Conservation (phyloP, 2,113 vertebrate genomes). For the Eulemur macaco region DNA sequence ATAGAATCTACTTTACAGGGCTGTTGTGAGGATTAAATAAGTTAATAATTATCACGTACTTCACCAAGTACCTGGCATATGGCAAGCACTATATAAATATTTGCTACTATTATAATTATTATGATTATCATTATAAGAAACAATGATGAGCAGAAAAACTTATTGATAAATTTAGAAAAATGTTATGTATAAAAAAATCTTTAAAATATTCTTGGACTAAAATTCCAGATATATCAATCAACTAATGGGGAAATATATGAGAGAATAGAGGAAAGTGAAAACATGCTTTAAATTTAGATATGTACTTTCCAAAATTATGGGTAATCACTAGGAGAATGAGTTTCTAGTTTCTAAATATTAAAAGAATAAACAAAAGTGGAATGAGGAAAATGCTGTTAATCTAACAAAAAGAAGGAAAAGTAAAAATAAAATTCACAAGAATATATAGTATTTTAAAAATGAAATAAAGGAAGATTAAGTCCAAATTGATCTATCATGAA, state of each 20-base stretch:
- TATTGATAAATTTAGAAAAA: background rate
- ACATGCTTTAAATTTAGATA: background rate
- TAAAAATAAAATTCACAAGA: background rate
- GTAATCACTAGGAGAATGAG: background rate
- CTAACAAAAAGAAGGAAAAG: background rate
- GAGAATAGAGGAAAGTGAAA: background rate
- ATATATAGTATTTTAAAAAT: background rate
- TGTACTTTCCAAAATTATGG: background rate
- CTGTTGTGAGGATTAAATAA: background rate
- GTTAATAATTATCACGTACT: background rate
- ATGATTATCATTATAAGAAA: background rate
- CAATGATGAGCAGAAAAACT: background rate
- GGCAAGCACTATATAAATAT: background rate
- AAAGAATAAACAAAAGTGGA: background rate
- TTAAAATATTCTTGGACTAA: background rate
- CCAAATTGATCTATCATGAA: background rate
- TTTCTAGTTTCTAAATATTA: conserved; percentile 3
- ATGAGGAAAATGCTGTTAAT: background rate
- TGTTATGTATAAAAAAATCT: background rate
- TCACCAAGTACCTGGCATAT: background rate
- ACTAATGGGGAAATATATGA: background rate
- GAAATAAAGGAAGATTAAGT: background rate
- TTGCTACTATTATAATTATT: background rate
- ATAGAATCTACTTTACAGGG: background rate
- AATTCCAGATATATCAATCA: background rate